Evolutionary conservation across 1,140 invertebrate species (phyloP).

Genomic region (Trialeurodes vaporariorum): DNA sequence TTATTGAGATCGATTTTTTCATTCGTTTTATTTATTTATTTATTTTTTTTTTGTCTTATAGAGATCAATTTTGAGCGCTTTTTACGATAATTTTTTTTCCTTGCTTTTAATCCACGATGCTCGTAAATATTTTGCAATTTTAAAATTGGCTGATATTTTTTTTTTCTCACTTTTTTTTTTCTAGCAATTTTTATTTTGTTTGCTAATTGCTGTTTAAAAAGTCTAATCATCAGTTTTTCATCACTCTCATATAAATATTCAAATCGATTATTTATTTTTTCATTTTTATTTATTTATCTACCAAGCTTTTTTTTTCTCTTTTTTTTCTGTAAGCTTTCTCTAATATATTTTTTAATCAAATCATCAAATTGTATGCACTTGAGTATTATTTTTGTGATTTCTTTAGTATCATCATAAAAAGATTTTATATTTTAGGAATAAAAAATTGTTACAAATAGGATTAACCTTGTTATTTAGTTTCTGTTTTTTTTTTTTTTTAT

Average conservation of each 20-base stretch:
- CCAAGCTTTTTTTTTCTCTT: background rate
- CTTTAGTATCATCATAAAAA: background rate
- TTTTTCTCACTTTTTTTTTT: too few relatives aligned
- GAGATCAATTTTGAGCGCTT: background rate
- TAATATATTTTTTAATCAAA: background rate
- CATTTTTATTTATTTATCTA: background rate
- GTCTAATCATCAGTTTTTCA: too few relatives aligned
- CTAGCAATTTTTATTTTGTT: too few relatives aligned
- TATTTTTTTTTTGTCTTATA: conserved; percentile 9
- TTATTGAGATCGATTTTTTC: conserved; percentile 5
- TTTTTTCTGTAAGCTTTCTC: background rate
- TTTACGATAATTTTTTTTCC: background rate
- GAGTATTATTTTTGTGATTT: conserved; percentile 10
- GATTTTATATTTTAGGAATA: conserved; percentile 1
- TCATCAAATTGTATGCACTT: conserved; percentile 7
- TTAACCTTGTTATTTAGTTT: too few relatives aligned
- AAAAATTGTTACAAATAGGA: background rate
- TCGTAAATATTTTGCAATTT: conserved; percentile 6
- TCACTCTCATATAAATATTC: too few relatives aligned
- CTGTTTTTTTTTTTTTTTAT: too few relatives aligned
- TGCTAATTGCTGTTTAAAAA: too few relatives aligned
- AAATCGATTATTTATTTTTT: too few relatives aligned
- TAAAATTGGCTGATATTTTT: background rate
- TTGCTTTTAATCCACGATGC: background rate
- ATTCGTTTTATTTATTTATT: conserved; percentile 8